These are phyloP conservation scores for Misgurnus mizolepis DNA, from an alignment of 2,113 vertebrate species.

Conservation along the genomic window DNA sequence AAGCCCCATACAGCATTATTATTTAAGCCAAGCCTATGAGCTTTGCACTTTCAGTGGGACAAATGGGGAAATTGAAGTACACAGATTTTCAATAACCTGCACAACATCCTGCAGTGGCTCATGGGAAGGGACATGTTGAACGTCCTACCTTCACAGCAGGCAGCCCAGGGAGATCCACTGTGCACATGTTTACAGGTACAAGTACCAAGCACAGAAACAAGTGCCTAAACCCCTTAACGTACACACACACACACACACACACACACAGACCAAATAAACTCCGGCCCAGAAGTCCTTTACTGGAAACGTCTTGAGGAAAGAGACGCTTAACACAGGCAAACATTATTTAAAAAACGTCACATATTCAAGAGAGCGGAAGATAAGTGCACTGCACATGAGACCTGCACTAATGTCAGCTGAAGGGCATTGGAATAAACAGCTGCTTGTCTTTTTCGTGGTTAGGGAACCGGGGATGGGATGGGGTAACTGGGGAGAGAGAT, in stretches of 20 bases:
- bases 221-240: neutral
- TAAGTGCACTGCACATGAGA: constrained; percentile 74
- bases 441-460: constrained; percentile 60
- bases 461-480: constrained; percentile 44
- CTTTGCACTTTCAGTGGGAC: constrained; percentile 81
- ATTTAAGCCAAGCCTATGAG: constrained; percentile 75
- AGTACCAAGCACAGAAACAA: constrained; percentile 26
- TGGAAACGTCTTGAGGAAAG: constrained; percentile 69
- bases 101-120: constrained; percentile 66
- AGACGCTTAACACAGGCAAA: constrained; percentile 62
- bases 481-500: constrained; percentile 51
- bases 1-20: constrained; percentile 81
- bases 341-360: constrained; percentile 68
- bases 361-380: constrained; percentile 70
- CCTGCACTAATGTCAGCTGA: constrained; percentile 74
- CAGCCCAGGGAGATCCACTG: constrained; percentile 56
- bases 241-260: neutral
- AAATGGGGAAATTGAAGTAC: constrained; percentile 77
- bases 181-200: constrained; percentile 74
- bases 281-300: constrained; percentile 70
- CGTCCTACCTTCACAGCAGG: constrained; percentile 66
- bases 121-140: constrained; percentile 59
- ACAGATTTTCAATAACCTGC: constrained; percentile 78
- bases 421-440: constrained; percentile 75
- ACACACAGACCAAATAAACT: constrained; percentile 17